Base-by-base conservation (phyloP, 2,888 invertebrate species). In the Mellilla xanthometata region DNA sequence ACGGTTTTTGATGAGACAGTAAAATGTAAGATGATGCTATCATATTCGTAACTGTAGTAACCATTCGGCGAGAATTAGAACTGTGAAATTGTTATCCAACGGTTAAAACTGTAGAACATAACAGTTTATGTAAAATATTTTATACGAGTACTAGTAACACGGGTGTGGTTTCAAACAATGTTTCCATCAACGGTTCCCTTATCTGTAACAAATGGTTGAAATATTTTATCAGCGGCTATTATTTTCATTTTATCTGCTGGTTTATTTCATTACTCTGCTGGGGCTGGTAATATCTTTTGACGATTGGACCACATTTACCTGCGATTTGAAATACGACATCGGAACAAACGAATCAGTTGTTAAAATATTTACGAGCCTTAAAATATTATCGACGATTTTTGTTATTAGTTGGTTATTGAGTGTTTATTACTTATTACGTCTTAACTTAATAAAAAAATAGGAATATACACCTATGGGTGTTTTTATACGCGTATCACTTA, bases 231-330 rank as follows among this genome's bases (percentile, higher is more conserved):
- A 42, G 38, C 12, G 12, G 36, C 52, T 49, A 38, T 54, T 54
- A 57, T 43, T 54, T 49, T 42, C 39, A 42, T 47, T 57, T 57
- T 57, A 57, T 57, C 54, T 35, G 36, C 35, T 49, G 45, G 52
- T 57, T 54, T 54, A 54, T 52, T 46, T 26, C 52, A 46, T 57
- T 57, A 52, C 41, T 39, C 28, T 27, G 29, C 15, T 27, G 31
- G 40, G 39, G 28, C 31, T 46, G 43, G 44, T 57, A 49, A 54
- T 50, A 49, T 50, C 52, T 46, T 48, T 49, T 9, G 36, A 29
- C 34, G 45, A 45, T 52, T 38, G 19, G 30, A 39, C 33, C 30
- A 24, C 28, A 38, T 41, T 42, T 39, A 48, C 47, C 33, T 47
- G 40, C 11, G 19, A 31, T 40, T 36, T 23, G 11, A 10, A 31